phyloP scores from a whole-genome alignment of 1,140 invertebrate species.

The Heliconius nattereri region DNA sequence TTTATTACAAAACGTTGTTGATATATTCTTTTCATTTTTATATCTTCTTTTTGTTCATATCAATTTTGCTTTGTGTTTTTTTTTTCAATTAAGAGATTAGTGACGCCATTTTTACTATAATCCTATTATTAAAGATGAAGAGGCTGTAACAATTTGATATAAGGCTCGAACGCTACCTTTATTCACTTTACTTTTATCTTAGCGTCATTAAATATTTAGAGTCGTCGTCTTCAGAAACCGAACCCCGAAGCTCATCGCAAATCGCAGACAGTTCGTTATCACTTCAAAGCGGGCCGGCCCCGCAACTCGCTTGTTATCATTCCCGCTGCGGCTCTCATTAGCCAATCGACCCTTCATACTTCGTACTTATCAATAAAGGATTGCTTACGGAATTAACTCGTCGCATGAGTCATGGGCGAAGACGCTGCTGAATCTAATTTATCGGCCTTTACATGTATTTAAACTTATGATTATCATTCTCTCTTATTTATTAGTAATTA shows the following conservation, averaged over 20 bases:
- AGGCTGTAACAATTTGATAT: not conserved
- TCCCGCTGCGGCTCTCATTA: slow-evolving; percentile 43
- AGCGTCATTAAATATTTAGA: slow-evolving; percentile 21
- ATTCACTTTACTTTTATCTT: slow-evolving; percentile 1
- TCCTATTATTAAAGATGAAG: not conserved
- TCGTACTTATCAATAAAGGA: slow-evolving; percentile 35
- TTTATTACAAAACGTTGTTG: not conserved
- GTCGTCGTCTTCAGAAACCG: slow-evolving; percentile 25
- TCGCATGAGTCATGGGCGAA: slow-evolving; percentile 17
- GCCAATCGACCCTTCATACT: slow-evolving; percentile 28
- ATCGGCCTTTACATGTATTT: slow-evolving; percentile 6
- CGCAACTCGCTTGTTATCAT: slow-evolving; percentile 40
- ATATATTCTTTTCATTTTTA: too few species aligned
- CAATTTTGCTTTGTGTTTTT: not conserved
- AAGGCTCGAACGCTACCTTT: not conserved
- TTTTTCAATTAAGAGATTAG: not conserved
- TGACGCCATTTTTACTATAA: not conserved
- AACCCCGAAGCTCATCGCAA: slow-evolving; percentile 19
- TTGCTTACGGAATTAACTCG: slow-evolving; percentile 32
- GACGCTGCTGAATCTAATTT: slow-evolving; percentile 11
- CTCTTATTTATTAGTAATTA: too few species aligned
- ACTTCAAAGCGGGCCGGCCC: slow-evolving; percentile 42
- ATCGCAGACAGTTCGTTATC: slow-evolving; percentile 38
- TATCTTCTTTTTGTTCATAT: too few species aligned
- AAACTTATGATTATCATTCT: slow-evolving; percentile 12